Percentiles rank a stretch among this genome's conserved stretches.
phyloP scores from a whole-genome alignment of 2,888 invertebrate genomes.

The Euclidia mi region DNA sequence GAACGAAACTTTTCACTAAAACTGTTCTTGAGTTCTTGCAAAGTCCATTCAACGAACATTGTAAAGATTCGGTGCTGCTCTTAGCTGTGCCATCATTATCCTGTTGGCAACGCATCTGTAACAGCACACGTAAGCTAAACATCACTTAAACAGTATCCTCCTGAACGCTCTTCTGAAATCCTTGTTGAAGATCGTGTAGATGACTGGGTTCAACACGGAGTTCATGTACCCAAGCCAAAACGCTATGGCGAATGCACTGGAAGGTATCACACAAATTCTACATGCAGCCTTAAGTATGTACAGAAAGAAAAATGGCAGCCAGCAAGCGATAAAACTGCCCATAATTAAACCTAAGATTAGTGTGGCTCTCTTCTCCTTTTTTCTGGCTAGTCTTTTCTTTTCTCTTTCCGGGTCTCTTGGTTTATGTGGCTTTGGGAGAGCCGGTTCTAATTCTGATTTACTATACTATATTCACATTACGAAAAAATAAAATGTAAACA shows the following conservation, averaged over 20 bases:
- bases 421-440: conserved; percentile 93
- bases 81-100: conserved; percentile 90
- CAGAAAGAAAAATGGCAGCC: conserved; percentile 99
- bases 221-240: conserved; percentile 99
- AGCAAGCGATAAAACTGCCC: conserved; percentile 99
- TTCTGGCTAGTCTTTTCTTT: conserved; percentile 97
- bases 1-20: neutral
- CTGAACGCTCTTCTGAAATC: conserved; percentile 99
- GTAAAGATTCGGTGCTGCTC: conserved; percentile 91
- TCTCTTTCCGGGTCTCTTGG: conserved; percentile 97
- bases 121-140: conserved; percentile 96
- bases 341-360: conserved; percentile 99
- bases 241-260: conserved; percentile 96
- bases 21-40: conserved; percentile 14
- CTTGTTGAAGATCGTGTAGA: conserved; percentile 99
- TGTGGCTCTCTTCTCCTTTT: conserved; percentile 99
- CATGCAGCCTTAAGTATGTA: conserved; percentile 97
- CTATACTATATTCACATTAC: too few species aligned
- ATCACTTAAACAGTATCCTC: conserved; percentile 98
- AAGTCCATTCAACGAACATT: conserved; percentile 79
- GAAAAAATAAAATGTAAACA: too few species aligned
- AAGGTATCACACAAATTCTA: conserved; percentile 93
- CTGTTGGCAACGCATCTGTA: conserved; percentile 93
- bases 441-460: conserved; percentile 91
- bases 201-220: conserved; percentile 98